phyloP scores from a whole-genome alignment of 2,888 invertebrate species.

The Catocala sponsa region DNA sequence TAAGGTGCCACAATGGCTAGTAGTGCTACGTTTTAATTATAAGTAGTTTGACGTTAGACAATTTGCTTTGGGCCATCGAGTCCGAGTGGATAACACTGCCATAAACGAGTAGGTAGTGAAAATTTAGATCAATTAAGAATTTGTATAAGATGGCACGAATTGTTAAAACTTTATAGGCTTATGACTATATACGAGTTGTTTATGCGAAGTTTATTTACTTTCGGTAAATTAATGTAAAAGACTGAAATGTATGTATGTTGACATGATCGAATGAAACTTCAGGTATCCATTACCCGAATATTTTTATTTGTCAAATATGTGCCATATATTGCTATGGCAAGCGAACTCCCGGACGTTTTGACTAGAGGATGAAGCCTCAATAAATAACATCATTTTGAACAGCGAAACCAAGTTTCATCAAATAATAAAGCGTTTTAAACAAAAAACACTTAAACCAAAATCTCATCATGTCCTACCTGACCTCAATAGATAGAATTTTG shows the following conservation, averaged over 20 bases:
- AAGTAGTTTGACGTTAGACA: constrained; percentile 58
- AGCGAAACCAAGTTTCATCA: constrained; percentile 63
- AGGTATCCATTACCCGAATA: constrained; percentile 40
- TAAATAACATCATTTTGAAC: constrained; percentile 46
- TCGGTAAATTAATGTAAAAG: constrained; percentile 58
- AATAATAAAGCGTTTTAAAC: constrained; percentile 42
- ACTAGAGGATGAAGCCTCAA: constrained; percentile 55
- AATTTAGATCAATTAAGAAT: constrained; percentile 57
- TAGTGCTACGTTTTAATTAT: constrained; percentile 47
- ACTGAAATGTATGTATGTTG: constrained; percentile 64
- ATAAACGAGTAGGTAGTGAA: constrained; percentile 51
- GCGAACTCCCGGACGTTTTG: constrained; percentile 46
- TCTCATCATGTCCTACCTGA: constrained; percentile 47
- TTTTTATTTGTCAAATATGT: constrained; percentile 45
- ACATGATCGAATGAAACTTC: constrained; percentile 44
- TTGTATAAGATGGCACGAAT: constrained; percentile 44
- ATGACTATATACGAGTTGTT: constrained; percentile 29
- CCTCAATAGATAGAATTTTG: constrained; percentile 57
- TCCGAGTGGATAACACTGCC: constrained; percentile 44
- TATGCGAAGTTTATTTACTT: constrained; percentile 55
- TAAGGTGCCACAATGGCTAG: constrained; percentile 71
- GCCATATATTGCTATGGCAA: constrained; percentile 57
- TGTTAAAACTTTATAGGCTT: constrained; percentile 41
- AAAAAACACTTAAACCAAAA: constrained; percentile 63
- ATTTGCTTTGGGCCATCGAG: constrained; percentile 24